Percentiles rank a stretch among this genome's conserved stretches.
phyloP scores from a whole-genome alignment of 2,797 vertebrate genomes.

The Sebastes flavidus region DNA sequence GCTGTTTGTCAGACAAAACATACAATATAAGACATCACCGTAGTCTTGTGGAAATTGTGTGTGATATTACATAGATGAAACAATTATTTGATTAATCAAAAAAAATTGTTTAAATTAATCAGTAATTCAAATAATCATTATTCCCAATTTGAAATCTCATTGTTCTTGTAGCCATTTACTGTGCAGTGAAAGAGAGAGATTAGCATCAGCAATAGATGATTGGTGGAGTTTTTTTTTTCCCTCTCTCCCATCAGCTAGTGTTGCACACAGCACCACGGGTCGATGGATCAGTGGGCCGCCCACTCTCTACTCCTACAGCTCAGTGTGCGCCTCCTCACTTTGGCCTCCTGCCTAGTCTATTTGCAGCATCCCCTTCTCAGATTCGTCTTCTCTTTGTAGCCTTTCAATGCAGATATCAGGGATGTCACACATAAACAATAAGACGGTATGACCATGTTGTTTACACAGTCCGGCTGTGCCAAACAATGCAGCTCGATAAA shows the following conservation, averaged over 20 bases:
- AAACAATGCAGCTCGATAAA: constrained; percentile 53
- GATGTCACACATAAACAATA: constrained; percentile 59
- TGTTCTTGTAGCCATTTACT: neutral
- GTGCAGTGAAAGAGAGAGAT: constrained; percentile 6
- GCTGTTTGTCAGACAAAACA: neutral
- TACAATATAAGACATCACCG: neutral
- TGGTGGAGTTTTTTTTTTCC: constrained; percentile 21
- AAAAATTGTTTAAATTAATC: neutral
- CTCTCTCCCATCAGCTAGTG: constrained; percentile 46
- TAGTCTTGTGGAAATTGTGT: neutral
- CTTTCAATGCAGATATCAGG: constrained; percentile 60
- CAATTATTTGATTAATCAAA: neutral
- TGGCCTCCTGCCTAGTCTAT: constrained; percentile 77
- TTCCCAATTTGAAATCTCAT: neutral
- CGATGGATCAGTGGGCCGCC: constrained; percentile 73
- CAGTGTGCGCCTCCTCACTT: constrained; percentile 71
- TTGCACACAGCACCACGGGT: constrained; percentile 70
- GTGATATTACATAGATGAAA: neutral
- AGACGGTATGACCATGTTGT: constrained; percentile 54
- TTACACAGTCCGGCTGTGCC: constrained; percentile 46
- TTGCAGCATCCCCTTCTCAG: constrained; percentile 73
- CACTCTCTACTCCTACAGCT: constrained; percentile 70
- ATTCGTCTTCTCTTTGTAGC: constrained; percentile 70
- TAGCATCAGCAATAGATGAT: constrained; percentile 30
- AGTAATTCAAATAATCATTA: neutral